phyloP scores from a whole-genome alignment of 2,888 invertebrate species.

The Odontothrips loti region DNA sequence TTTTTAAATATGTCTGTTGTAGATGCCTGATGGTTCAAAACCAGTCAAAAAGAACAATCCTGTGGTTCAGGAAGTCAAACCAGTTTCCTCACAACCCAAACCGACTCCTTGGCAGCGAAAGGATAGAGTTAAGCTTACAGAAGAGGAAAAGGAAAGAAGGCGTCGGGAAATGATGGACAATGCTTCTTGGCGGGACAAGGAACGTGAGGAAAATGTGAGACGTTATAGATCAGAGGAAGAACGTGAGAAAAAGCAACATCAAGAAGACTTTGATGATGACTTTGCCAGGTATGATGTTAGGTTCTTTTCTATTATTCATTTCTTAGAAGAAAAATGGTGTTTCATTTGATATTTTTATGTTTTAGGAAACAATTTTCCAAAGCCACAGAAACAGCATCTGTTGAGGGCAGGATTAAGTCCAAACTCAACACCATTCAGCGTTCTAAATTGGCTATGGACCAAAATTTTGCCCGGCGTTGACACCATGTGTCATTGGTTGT shows the following conservation, averaged over 20 bases:
- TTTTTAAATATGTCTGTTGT: background rate
- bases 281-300: slow-evolving; percentile 37
- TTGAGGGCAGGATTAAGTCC: slow-evolving; percentile 79
- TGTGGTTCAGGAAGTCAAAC: slow-evolving; percentile 12
- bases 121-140: slow-evolving; percentile 36
- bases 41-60: background rate
- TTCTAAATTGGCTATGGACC: slow-evolving; percentile 71
- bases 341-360: slow-evolving; percentile 30
- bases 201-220: slow-evolving; percentile 37
- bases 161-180: slow-evolving; percentile 40
- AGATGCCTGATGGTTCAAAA: slow-evolving; percentile 15
- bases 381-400: slow-evolving; percentile 62
- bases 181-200: slow-evolving; percentile 39
- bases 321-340: background rate
- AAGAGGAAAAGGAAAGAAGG: slow-evolving; percentile 38
- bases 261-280: slow-evolving; percentile 38
- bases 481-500: background rate
- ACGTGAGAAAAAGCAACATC: slow-evolving; percentile 35
- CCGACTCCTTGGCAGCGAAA: background rate
- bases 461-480: slow-evolving; percentile 71
- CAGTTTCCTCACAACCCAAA: background rate
- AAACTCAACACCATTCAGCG: slow-evolving; percentile 88
- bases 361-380: slow-evolving; percentile 60
- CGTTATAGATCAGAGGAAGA: slow-evolving; percentile 37
- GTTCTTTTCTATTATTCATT: slow-evolving; percentile 29